A percentile compares a stretch with the other conserved stretches of the same genome.
Evolutionary conservation across 2,888 invertebrate species (phyloP).

Genomic region (Ashinkailepas kermadecensis): DNA sequence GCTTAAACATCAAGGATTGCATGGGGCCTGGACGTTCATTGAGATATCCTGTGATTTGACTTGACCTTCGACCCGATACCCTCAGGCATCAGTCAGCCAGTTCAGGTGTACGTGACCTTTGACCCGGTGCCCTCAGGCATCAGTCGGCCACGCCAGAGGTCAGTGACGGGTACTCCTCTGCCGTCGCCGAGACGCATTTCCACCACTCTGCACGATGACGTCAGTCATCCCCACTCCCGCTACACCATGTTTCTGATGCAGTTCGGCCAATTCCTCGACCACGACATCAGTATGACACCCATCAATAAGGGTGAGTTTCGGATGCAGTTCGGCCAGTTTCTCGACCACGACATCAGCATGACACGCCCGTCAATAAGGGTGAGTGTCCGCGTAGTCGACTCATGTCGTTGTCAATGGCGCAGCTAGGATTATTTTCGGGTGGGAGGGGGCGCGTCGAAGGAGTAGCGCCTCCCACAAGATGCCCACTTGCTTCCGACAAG

Average conservation of each 20-base stretch:
- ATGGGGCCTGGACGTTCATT: no score
- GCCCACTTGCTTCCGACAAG: no score
- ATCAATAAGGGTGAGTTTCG: constrained; percentile 55
- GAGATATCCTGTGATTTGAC: no score
- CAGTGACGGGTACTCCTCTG: constrained; percentile 64
- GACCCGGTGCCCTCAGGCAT: constrained; percentile 50
- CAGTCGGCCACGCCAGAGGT: constrained; percentile 64
- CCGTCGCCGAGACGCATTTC: constrained; percentile 82
- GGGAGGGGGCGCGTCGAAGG: no score
- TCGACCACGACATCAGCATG: constrained; percentile 91
- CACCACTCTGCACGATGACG: constrained; percentile 81
- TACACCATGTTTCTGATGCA: constrained; percentile 93
- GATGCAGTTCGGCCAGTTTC: constrained; percentile 89
- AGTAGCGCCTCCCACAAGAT: no score
- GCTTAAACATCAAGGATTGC: no score
- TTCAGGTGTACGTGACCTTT: no score
- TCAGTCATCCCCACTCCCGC: constrained; percentile 76
- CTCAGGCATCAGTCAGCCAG: no score
- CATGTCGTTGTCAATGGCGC: background rate
- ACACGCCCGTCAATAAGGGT: constrained; percentile 59
- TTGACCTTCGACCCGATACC: no score
- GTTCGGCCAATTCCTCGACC: constrained; percentile 85
- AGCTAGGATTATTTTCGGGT: background rate
- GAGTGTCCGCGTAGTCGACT: constrained; percentile 49
- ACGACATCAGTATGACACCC: constrained; percentile 89